Evolutionary conservation across 2,797 vertebrate species (phyloP).

Genomic region (Ctenopoma kingsleyae): DNA sequence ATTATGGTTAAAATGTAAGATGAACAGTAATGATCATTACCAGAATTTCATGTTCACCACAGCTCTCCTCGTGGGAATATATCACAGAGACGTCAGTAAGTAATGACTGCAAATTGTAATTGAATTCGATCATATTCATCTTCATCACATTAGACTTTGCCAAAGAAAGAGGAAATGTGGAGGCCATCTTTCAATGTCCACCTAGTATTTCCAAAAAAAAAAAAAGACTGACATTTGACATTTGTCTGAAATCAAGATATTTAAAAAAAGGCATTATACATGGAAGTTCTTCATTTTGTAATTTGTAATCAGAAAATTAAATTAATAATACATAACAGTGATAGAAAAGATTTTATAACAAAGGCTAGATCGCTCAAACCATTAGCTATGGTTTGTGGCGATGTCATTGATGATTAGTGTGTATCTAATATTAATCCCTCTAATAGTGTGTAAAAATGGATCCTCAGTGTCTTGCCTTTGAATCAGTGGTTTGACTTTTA

Average conservation of each 20-base stretch:
- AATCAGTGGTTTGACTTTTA: conserved; percentile 10
- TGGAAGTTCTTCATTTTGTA: conserved; percentile 9
- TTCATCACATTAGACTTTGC: conserved; percentile 58
- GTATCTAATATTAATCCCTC: conserved; percentile 14
- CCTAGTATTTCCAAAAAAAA: conserved; percentile 14
- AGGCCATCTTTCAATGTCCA: conserved; percentile 46
- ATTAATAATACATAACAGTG: conserved; percentile 17
- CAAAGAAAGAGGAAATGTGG: conserved; percentile 40
- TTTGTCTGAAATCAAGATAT: conserved; percentile 3
- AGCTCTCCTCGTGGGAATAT: conserved; percentile 40
- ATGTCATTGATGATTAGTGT: conserved; percentile 11
- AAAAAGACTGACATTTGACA: not conserved
- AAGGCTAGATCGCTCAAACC: conserved; percentile 16
- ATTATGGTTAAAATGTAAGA: conserved; percentile 54
- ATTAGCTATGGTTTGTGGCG: conserved; percentile 14
- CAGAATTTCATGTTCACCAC: conserved; percentile 41
- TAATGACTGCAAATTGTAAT: conserved; percentile 53
- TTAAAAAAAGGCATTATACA: conserved; percentile 9
- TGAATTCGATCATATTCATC: conserved; percentile 66
- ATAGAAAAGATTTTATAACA: not conserved
- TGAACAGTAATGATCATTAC: conserved; percentile 48
- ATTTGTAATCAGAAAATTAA: conserved; percentile 1
- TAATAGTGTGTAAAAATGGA: conserved; percentile 8
- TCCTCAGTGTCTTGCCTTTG: not conserved
- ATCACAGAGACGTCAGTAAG: conserved; percentile 43